phyloP scores from a whole-genome alignment of 2,888 invertebrate genomes.

The Xylota segnis region DNA sequence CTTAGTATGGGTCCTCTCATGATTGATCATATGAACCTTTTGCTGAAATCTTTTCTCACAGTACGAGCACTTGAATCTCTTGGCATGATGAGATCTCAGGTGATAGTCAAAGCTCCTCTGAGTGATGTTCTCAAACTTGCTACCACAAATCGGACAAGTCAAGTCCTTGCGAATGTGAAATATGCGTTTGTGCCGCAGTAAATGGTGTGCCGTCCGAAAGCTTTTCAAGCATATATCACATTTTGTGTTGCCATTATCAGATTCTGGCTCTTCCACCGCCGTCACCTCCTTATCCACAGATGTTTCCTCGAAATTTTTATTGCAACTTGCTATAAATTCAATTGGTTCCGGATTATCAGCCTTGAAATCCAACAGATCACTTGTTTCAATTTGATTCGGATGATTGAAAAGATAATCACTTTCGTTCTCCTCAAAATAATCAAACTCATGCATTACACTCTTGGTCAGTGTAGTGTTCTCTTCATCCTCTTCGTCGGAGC shows the following conservation, averaged over 20 bases:
- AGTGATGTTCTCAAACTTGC: constrained; percentile 78
- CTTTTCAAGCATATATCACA: constrained; percentile 78
- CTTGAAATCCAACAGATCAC: constrained; percentile 6
- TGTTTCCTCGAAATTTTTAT: constrained; percentile 35
- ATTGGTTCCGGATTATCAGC: constrained; percentile 16
- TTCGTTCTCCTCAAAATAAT: constrained; percentile 53
- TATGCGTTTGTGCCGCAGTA: constrained; percentile 77
- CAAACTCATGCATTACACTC: constrained; percentile 10
- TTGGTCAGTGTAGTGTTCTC: neutral
- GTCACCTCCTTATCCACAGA: neutral
- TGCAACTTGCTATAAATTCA: constrained; percentile 28
- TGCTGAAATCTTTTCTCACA: constrained; percentile 79
- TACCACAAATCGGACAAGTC: constrained; percentile 78
- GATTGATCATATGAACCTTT: constrained; percentile 78
- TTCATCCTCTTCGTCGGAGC: constrained; percentile 42
- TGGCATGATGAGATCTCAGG: constrained; percentile 78
- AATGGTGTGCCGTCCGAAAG: constrained; percentile 78
- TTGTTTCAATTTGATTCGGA: constrained; percentile 59
- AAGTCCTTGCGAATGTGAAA: constrained; percentile 78
- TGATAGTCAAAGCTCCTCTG: constrained; percentile 79
- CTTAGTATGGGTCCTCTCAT: constrained; percentile 78
- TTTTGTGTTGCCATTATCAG: constrained; percentile 74
- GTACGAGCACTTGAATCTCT: constrained; percentile 78
- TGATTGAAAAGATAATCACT: constrained; percentile 67
- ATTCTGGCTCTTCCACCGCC: constrained; percentile 10